These are phyloP conservation scores for Psittacula echo DNA, from an alignment of 2,797 vertebrate species.

Conservation along the genomic window DNA sequence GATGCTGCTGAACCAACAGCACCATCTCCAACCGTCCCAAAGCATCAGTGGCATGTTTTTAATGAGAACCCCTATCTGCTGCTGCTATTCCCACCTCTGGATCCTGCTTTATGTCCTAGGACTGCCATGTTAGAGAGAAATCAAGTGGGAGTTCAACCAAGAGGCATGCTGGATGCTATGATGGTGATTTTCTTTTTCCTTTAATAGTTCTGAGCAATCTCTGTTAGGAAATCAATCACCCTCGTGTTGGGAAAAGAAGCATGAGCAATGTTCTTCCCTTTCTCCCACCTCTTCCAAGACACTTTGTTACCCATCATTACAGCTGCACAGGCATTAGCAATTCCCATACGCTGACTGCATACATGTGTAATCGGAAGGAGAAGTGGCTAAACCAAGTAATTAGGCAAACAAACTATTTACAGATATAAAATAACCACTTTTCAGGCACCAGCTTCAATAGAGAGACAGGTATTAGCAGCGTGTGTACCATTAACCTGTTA, in stretches of 20 bases:
- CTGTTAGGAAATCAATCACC: not conserved
- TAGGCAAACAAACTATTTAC: not conserved
- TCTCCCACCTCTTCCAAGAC: not conserved
- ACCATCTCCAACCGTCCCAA: not conserved
- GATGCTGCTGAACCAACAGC: not conserved
- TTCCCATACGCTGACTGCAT: not conserved
- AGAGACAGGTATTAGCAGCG: not conserved
- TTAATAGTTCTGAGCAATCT: not conserved
- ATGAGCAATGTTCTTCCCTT: not conserved
- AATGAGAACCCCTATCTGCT: not conserved
- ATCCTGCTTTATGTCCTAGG: not conserved
- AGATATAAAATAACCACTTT: not conserved
- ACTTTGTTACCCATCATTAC: rapidly evolving
- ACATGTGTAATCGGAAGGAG: not conserved
- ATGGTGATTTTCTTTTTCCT: not conserved
- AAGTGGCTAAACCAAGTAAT: not conserved
- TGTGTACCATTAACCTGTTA: slow-evolving; percentile 31
- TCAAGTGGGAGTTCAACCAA: not conserved
- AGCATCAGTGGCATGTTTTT: not conserved
- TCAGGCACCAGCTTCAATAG: slow-evolving; percentile 6
- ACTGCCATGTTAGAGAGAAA: not conserved
- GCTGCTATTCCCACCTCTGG: not conserved
- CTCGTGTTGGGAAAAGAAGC: not conserved
- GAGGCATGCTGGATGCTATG: not conserved
- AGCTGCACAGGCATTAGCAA: not conserved